Evolutionary conservation across 1,140 invertebrate genomes (phyloP).

Genomic region (Acromyrmex echinatior): DNA sequence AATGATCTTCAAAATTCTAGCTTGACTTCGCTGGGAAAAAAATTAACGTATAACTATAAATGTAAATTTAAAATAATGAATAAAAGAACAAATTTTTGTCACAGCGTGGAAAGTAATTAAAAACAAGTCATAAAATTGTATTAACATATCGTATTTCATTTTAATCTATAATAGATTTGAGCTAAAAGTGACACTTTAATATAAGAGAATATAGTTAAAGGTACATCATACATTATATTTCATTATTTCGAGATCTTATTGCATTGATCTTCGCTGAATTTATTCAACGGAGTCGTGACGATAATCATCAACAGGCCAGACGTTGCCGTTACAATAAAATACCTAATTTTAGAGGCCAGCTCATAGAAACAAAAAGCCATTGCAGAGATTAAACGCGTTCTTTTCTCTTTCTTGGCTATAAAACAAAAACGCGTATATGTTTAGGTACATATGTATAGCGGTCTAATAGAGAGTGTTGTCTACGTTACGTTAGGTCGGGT

Average conservation of each 20-base stretch:
- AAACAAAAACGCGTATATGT: conserved; percentile 29
- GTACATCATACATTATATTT: neutral
- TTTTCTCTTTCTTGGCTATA: conserved; percentile 10
- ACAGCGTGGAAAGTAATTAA: conserved; percentile 13
- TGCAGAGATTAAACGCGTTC: conserved; percentile 35
- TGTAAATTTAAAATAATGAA: conserved; percentile 5
- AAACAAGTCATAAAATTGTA: neutral
- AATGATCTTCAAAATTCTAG: neutral
- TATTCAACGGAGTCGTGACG: conserved; percentile 6
- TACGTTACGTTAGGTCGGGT: conserved; percentile 55
- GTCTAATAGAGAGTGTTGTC: conserved; percentile 45
- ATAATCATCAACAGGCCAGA: conserved; percentile 63
- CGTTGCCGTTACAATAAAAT: conserved; percentile 65
- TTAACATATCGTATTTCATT: neutral
- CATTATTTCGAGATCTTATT: neutral
- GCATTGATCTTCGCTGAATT: neutral
- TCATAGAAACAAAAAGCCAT: conserved; percentile 68
- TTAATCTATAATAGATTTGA: neutral
- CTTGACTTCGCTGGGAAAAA: conserved; percentile 11
- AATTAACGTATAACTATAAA: conserved; percentile 36
- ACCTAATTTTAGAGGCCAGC: conserved; percentile 72
- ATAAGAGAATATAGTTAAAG: neutral
- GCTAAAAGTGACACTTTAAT: neutral
- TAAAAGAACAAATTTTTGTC: neutral
- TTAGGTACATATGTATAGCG: conserved; percentile 62